Percentiles rank a stretch among this genome's conserved stretches.
These are phyloP conservation scores for Luehdorfia chinensis DNA, from an alignment of 1,140 invertebrate species.

Conservation along the genomic window DNA sequence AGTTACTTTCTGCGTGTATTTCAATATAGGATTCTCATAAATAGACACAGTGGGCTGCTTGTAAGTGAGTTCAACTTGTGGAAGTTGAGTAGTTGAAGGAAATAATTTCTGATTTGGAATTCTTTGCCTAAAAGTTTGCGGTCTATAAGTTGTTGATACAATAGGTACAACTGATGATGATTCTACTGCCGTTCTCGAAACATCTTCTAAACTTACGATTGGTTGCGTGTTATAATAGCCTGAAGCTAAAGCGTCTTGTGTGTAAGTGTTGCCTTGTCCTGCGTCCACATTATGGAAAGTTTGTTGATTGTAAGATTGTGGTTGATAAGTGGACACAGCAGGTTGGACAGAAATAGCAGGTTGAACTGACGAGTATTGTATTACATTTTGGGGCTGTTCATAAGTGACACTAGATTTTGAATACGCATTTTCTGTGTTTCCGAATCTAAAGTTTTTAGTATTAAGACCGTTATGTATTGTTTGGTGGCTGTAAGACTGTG, in stretches of 20 bases:
- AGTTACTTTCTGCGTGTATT: slow-evolving; percentile 53
- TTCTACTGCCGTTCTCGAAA: slow-evolving; percentile 3
- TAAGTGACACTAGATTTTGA: slow-evolving; percentile 31
- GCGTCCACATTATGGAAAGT: slow-evolving; percentile 52
- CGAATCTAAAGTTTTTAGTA: slow-evolving; percentile 22
- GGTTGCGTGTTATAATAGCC: slow-evolving; percentile 14
- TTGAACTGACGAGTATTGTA: slow-evolving; percentile 41
- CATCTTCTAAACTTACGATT: slow-evolving; percentile 7
- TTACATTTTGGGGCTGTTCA: slow-evolving; percentile 30
- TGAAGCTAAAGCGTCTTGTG: slow-evolving; percentile 22
- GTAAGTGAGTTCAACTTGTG: slow-evolving; percentile 41
- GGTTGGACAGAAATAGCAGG: slow-evolving; percentile 31
- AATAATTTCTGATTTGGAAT: slow-evolving; percentile 35
- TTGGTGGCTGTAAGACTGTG: slow-evolving; percentile 39
- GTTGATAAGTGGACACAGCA: slow-evolving; percentile 41
- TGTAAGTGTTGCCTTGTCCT: slow-evolving; percentile 43
- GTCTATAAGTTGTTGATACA: slow-evolving; percentile 27
- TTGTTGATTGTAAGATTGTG: slow-evolving; percentile 49
- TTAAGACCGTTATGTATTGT: slow-evolving; percentile 32
- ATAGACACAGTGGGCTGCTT: slow-evolving; percentile 52
- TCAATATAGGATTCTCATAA: slow-evolving; percentile 64
- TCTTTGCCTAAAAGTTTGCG: slow-evolving; percentile 28
- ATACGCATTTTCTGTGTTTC: slow-evolving; percentile 24
- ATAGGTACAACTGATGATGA: slow-evolving; percentile 26
- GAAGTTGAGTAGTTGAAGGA: slow-evolving; percentile 50